phyloP scores from a whole-genome alignment of 1,140 invertebrate genomes.

The Chironomus tepperi region DNA sequence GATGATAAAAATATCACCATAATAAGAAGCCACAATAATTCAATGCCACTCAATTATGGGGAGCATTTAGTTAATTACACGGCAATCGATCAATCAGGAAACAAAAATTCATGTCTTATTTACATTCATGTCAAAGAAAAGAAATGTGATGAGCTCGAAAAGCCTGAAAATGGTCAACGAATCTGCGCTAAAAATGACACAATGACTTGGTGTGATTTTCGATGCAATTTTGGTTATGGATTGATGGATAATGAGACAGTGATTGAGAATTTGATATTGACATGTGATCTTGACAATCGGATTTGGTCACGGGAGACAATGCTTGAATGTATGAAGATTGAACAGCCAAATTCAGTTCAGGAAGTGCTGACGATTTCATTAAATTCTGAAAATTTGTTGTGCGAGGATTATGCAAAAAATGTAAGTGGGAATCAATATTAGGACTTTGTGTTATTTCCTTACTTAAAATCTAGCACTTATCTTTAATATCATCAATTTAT shows the following conservation, averaged over 20 bases:
- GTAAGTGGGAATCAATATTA: not conserved
- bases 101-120: constrained; percentile 50
- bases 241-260: constrained; percentile 38
- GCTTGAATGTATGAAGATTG: constrained; percentile 47
- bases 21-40: constrained; percentile 8
- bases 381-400: constrained; percentile 23
- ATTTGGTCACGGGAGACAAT: constrained; percentile 36
- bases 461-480: too few species aligned
- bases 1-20: constrained; percentile 33
- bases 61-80: constrained; percentile 44
- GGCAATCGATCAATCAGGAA: constrained; percentile 50
- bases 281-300: constrained; percentile 33
- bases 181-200: constrained; percentile 44
- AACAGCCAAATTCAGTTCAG: constrained; percentile 24
- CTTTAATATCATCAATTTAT: not conserved
- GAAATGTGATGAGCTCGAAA: constrained; percentile 46
- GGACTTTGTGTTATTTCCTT: too few species aligned
- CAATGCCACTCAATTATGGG: constrained; percentile 4
- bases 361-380: constrained; percentile 26
- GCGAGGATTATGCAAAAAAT: constrained; percentile 18
- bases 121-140: constrained; percentile 57
- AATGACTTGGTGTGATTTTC: constrained; percentile 46
- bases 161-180: constrained; percentile 47
- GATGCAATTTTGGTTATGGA: constrained; percentile 52
- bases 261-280: constrained; percentile 29